Evolutionary conservation across 2,797 vertebrate species (phyloP).

Genomic region (Sebastes reedi): DNA sequence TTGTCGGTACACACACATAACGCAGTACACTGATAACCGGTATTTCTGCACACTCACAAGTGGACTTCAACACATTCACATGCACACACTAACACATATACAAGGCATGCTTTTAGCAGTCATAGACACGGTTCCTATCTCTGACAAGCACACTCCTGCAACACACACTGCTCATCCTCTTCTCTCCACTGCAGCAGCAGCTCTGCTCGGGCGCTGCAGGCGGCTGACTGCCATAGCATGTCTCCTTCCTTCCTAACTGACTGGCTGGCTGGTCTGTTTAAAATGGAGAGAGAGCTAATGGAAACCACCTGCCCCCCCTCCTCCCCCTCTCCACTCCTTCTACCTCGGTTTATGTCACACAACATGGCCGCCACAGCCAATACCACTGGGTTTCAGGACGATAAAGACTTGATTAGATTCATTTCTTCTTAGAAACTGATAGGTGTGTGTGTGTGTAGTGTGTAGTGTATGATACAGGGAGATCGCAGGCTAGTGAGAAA

Average conservation of each 20-base stretch:
- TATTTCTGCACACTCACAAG: slow-evolving; percentile 18
- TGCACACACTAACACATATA: slow-evolving; percentile 10
- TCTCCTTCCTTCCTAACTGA: slow-evolving; percentile 51
- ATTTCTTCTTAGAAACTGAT: not conserved
- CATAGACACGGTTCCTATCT: slow-evolving; percentile 24
- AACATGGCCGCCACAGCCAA: slow-evolving; percentile 38
- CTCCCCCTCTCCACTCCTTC: not conserved
- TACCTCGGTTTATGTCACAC: slow-evolving; percentile 23
- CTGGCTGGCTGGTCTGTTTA: slow-evolving; percentile 52
- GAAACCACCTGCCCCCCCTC: slow-evolving; percentile 44
- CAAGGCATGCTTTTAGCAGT: slow-evolving; percentile 19
- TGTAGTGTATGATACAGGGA: not conserved
- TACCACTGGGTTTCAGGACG: not conserved
- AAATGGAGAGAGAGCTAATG: slow-evolving; percentile 70
- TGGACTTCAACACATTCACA: slow-evolving; percentile 2
- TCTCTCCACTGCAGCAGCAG: slow-evolving; percentile 54
- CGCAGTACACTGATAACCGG: slow-evolving; percentile 10
- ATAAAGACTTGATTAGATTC: slow-evolving; percentile 3
- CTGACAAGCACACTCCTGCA: slow-evolving; percentile 24
- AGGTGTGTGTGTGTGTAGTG: not conserved
- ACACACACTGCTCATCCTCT: slow-evolving; percentile 29
- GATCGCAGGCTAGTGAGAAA: slow-evolving; percentile 18
- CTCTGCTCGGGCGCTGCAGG: slow-evolving; percentile 51
- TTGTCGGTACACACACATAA: slow-evolving; percentile 3
- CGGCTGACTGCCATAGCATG: slow-evolving; percentile 50